phyloP scores from a whole-genome alignment of 2,888 invertebrate genomes.

The Adineta ricciae region DNA sequence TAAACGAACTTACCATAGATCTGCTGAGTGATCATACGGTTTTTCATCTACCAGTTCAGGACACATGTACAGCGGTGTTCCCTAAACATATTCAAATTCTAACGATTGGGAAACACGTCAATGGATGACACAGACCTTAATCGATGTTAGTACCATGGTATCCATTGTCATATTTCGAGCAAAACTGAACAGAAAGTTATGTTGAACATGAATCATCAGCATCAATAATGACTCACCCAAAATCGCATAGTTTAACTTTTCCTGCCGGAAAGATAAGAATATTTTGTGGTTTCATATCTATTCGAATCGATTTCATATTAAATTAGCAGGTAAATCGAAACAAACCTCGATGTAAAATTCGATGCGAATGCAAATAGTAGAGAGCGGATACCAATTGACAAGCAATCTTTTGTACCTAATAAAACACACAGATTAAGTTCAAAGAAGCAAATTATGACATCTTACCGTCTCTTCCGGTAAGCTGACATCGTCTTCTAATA shows the following conservation, averaged over 20 bases:
- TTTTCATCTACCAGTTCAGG: slow-evolving; percentile 82
- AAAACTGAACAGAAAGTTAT: slow-evolving; percentile 50
- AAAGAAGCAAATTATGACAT: slow-evolving; percentile 36
- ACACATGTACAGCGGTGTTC: slow-evolving; percentile 87
- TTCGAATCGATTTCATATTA: neutral
- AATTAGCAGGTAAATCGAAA: neutral
- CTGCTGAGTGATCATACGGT: slow-evolving; percentile 88
- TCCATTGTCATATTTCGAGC: slow-evolving; percentile 83
- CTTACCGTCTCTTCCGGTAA: slow-evolving; percentile 61
- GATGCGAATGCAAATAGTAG: slow-evolving; percentile 80
- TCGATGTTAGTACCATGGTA: slow-evolving; percentile 83
- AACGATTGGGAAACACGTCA: no score
- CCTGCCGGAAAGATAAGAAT: slow-evolving; percentile 72
- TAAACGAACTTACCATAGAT: slow-evolving; percentile 69
- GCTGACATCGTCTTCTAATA: slow-evolving; percentile 69
- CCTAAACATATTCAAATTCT: slow-evolving; percentile 46
- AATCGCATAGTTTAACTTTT: slow-evolving; percentile 79
- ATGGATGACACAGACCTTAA: slow-evolving; percentile 56
- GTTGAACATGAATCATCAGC: no score
- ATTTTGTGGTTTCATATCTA: slow-evolving; percentile 84
- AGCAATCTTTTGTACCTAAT: slow-evolving; percentile 65
- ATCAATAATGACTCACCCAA: slow-evolving; percentile 55
- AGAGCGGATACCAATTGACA: slow-evolving; percentile 82
- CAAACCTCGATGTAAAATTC: slow-evolving; percentile 67
- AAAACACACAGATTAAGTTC: slow-evolving; percentile 21